These are phyloP conservation scores for Cirrhinus molitorella DNA, from an alignment of 2,797 vertebrate genomes.

Conservation along the genomic window DNA sequence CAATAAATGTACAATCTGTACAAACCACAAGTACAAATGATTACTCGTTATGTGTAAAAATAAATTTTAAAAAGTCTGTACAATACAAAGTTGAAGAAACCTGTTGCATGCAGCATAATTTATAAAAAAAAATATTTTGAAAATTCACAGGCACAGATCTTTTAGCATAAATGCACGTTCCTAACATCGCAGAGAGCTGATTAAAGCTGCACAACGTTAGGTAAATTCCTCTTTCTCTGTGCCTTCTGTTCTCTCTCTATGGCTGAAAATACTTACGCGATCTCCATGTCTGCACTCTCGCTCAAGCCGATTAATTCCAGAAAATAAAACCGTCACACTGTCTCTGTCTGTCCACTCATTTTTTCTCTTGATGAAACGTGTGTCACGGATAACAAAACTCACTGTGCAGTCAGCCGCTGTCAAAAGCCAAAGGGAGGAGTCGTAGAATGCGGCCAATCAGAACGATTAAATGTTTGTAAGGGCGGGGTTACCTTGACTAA, in stretches of 20 bases:
- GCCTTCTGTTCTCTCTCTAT: not conserved
- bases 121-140: not conserved
- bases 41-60: not conserved
- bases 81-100: not conserved
- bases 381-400: conserved; percentile 18
- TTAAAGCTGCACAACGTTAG: not conserved
- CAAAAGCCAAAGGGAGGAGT: conserved; percentile 14
- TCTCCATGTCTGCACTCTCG: conserved; percentile 43
- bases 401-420: not conserved
- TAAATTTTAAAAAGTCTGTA: no score
- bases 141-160: not conserved
- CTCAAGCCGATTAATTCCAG: conserved; percentile 13
- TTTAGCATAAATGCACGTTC: not conserved
- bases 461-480: not conserved
- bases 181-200: not conserved
- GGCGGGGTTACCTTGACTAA: not conserved
- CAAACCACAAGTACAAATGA: not conserved
- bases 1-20: not conserved
- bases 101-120: not conserved
- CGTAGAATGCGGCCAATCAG: not conserved
- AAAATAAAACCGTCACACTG: not conserved
- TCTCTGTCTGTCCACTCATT: not conserved
- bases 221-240: not conserved
- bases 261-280: conserved; percentile 46
- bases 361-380: conserved; percentile 6